These are phyloP conservation scores for Folsomia candida DNA, from an alignment of 2,888 invertebrate species.

Conservation along the genomic window DNA sequence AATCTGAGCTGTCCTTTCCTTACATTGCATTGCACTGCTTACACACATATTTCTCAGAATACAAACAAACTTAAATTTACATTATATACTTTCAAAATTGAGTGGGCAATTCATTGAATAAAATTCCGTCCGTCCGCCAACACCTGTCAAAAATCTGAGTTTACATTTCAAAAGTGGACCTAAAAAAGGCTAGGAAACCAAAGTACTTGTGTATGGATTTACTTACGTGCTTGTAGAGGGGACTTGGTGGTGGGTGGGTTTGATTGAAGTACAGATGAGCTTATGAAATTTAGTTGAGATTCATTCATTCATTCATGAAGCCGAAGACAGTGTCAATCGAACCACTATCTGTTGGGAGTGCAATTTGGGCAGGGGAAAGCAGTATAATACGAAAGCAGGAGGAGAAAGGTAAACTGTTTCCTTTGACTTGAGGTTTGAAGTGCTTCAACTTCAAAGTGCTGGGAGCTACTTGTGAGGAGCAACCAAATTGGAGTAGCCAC, in stretches of 20 bases:
- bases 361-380: neutral
- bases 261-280: neutral
- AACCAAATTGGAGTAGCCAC: neutral
- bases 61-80: neutral
- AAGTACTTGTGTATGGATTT: neutral
- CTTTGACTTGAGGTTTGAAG: conserved; percentile 1
- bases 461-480: neutral
- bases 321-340: neutral
- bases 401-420: neutral
- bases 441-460: neutral
- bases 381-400: no score
- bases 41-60: neutral
- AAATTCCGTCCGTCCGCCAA: neutral
- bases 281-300: neutral
- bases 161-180: neutral
- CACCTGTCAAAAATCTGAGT: neutral
- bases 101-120: neutral
- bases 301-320: neutral
- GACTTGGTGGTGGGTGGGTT: neutral
- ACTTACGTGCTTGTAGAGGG: neutral
- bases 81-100: neutral
- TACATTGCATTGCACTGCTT: no score
- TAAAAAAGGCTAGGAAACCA: neutral
- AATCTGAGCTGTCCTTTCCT: no score
- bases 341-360: neutral